phyloP scores from a whole-genome alignment of 2,888 invertebrate species.

The Nudaria mundana region DNA sequence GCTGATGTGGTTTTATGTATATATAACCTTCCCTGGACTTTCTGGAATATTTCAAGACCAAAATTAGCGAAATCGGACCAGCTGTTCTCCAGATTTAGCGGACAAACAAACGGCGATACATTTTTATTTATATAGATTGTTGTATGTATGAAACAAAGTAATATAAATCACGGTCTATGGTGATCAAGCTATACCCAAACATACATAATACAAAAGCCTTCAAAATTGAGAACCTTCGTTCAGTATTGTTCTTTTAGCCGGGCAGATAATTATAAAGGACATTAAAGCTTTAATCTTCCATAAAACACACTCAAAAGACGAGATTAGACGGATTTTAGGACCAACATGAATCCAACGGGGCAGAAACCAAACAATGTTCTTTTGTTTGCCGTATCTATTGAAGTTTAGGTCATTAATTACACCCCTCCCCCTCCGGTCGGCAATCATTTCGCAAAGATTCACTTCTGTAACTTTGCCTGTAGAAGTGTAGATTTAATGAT shows the following conservation, averaged over 20 bases:
- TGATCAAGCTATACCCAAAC: conserved; percentile 2
- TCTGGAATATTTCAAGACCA: too few species aligned
- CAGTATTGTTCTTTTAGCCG: conserved; percentile 38
- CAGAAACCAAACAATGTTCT: conserved; percentile 74
- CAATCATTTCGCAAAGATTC: conserved; percentile 70
- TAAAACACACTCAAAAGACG: conserved; percentile 68
- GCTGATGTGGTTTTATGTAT: too few species aligned
- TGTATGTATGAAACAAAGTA: neutral
- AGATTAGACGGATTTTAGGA: conserved; percentile 73
- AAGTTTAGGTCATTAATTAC: conserved; percentile 75
- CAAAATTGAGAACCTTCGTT: conserved; percentile 18
- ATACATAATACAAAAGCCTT: conserved; percentile 19
- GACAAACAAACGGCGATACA: neutral
- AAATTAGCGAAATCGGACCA: too few species aligned
- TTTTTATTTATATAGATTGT: neutral
- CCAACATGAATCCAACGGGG: conserved; percentile 68
- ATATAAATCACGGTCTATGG: too few species aligned
- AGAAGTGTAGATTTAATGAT: conserved; percentile 56
- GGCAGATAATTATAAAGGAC: conserved; percentile 58
- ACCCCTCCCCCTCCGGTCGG: too few species aligned
- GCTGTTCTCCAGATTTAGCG: too few species aligned
- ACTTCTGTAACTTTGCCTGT: conserved; percentile 51
- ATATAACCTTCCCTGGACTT: too few species aligned
- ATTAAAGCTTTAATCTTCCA: conserved; percentile 73
- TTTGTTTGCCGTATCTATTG: conserved; percentile 70